Conservation (phyloP, 2,113 vertebrate genomes). For the Ceyx cyanopectus region DNA sequence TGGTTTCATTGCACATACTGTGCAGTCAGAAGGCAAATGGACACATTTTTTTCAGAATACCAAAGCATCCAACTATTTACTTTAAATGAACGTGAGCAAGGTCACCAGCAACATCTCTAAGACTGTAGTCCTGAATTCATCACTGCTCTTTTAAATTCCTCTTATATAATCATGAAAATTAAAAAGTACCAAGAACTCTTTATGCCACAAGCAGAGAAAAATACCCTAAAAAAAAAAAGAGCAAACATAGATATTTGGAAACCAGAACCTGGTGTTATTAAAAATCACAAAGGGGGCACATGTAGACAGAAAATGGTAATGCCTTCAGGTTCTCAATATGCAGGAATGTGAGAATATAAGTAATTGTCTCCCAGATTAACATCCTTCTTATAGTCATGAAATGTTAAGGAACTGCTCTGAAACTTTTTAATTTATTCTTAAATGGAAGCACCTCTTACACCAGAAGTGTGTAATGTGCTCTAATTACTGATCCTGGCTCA, state of each 20-base stretch:
- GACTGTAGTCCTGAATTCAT: background rate
- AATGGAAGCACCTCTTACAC: background rate
- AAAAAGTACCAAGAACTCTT: background rate
- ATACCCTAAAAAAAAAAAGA: background rate
- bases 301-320: background rate
- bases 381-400: background rate
- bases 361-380: background rate
- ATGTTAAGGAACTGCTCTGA: background rate
- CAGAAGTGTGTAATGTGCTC: background rate
- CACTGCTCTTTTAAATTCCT: background rate
- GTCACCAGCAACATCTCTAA: rapidly evolving
- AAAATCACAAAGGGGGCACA: background rate
- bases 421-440: background rate
- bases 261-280: background rate
- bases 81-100: background rate
- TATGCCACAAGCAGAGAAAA: background rate
- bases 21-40: background rate
- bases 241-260: background rate
- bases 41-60: background rate
- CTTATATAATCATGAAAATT: background rate
- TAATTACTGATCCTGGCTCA: background rate
- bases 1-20: background rate
- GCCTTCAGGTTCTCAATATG: background rate
- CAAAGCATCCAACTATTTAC: background rate
- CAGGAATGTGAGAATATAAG: background rate